A percentile compares a stretch with the other conserved stretches of the same genome.
Conservation (phyloP, 2,888 invertebrate genomes). For the Gari tellinella region DNA sequence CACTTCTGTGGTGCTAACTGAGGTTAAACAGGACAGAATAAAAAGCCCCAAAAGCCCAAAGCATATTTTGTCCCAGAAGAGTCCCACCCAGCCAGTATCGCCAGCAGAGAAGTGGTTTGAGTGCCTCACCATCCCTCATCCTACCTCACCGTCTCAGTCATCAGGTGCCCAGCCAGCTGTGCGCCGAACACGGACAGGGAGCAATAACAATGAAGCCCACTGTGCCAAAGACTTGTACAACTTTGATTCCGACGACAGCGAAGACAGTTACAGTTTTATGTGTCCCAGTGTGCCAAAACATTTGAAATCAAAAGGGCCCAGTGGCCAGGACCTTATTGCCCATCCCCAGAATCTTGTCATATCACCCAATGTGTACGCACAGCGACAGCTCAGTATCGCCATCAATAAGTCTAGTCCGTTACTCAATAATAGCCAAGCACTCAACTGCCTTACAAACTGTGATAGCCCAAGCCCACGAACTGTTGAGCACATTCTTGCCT, state of each 20-base stretch:
- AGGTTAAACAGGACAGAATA: constrained; percentile 40
- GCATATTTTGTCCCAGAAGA: constrained; percentile 47
- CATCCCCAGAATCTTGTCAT: constrained; percentile 59
- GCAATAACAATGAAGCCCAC: constrained; percentile 41
- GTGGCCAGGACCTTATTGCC: constrained; percentile 43
- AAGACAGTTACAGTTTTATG: constrained; percentile 59
- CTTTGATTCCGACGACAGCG: constrained; percentile 61
- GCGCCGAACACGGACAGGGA: constrained; percentile 35
- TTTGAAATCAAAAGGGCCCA: constrained; percentile 37
- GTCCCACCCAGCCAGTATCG: constrained; percentile 43
- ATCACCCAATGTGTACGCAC: constrained; percentile 55
- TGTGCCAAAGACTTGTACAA: constrained; percentile 56
- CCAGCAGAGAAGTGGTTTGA: constrained; percentile 55
- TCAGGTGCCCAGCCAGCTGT: constrained; percentile 25
- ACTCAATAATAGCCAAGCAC: constrained; percentile 56
- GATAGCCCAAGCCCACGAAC: constrained; percentile 43
- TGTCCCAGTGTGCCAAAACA: constrained; percentile 60
- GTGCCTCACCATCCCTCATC: constrained; percentile 38
- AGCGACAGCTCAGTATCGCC: constrained; percentile 44
- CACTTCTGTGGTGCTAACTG: constrained; percentile 6
- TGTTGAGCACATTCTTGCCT: constrained; percentile 29
- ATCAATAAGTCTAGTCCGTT: constrained; percentile 54
- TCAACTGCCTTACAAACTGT: constrained; percentile 40
- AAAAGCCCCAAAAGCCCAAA: constrained; percentile 59
- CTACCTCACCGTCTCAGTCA: constrained; percentile 47